Evolutionary conservation across 2,888 invertebrate genomes (phyloP).

Genomic region (Carabus problematicus): DNA sequence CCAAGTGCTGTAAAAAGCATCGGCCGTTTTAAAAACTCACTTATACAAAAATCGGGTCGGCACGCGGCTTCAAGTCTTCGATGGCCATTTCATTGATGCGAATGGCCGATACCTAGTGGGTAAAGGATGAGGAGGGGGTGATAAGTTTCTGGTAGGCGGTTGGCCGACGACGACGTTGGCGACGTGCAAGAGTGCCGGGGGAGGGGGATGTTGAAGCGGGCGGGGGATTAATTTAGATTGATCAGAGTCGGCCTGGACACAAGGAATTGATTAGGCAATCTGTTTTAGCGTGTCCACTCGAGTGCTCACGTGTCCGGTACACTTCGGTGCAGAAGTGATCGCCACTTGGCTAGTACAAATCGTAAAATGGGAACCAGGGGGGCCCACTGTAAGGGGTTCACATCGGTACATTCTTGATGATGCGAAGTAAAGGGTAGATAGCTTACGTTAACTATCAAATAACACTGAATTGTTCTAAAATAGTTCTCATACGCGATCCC

Average conservation of each 20-base stretch:
- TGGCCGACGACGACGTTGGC: slow-evolving; percentile 42
- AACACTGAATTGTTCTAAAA: no score
- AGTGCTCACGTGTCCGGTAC: slow-evolving; percentile 58
- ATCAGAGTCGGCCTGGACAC: slow-evolving; percentile 61
- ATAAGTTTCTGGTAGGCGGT: slow-evolving; percentile 37
- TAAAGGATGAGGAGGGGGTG: slow-evolving; percentile 6
- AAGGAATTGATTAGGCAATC: slow-evolving; percentile 63
- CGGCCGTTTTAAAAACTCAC: slow-evolving; percentile 20
- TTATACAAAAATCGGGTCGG: background rate
- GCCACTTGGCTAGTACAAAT: slow-evolving; percentile 31
- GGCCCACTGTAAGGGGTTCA: slow-evolving; percentile 25
- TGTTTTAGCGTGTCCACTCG: slow-evolving; percentile 62
- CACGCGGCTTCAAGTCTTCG: slow-evolving; percentile 18
- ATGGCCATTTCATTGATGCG: slow-evolving; percentile 42
- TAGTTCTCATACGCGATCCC: no score
- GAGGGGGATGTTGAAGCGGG: slow-evolving; percentile 51
- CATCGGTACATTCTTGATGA: background rate
- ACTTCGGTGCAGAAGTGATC: slow-evolving; percentile 45
- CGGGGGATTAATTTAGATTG: slow-evolving; percentile 62
- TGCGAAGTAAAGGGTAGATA: no score
- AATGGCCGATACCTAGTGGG: slow-evolving; percentile 12
- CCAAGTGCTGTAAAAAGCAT: background rate
- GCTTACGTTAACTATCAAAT: no score
- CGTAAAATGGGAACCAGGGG: slow-evolving; percentile 13
- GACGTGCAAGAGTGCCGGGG: slow-evolving; percentile 41